Evolutionary conservation across 2,888 invertebrate species (phyloP), one percentile per base, ranked within the genome.

Genomic region (Tanytarsus gracilentus): DNA sequence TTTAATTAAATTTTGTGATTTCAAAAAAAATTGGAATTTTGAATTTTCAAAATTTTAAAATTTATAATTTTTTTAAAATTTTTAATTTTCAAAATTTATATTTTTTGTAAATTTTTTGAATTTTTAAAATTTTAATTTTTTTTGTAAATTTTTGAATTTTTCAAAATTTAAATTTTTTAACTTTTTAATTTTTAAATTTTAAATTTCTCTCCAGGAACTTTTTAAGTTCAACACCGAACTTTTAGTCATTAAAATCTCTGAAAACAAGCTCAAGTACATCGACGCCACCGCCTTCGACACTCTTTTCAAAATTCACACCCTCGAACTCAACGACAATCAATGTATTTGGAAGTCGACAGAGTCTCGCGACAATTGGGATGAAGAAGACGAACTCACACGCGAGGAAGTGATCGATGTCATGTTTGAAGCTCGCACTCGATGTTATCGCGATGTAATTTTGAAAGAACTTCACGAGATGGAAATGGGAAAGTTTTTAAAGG

Each of bases 391-490:
- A 44, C 18, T 44, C 23, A 18, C 18, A 8, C 16, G 44, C 8
- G 44, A 44, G n/a, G 21, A 44, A 5, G 44, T 23, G 1, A 44
- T 44, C 23, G 21, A 44, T 44, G 21, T 44, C 21, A 44, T 44
- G 44, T 44, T 23, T 44, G 44, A 44, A 44, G 44, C 44, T 21
- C 16, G 44, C 18, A 44, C 44, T 18, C 16, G 44, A 16, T 44
- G 44, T 5, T 44, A 44, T 8, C 44, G 44, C 11, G 44, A 44
- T 11, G 18, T 23, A 9, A 44, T 44, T 11, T 23, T 44, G 1
- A 21, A 18, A 23, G 44, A 44, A 8, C 21, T 44, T 8, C 23
- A 9, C 23, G 44, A 44, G 11, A 44, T 44, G 44, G 44, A 44
- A 18, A 44, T 44, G 21, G 44, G 44, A 44, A 44, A 18, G 23